A percentile compares a stretch with the other conserved stretches of the same genome.
phyloP scores from a whole-genome alignment of 2,888 invertebrate species.

The Stenotaenia linearis region DNA sequence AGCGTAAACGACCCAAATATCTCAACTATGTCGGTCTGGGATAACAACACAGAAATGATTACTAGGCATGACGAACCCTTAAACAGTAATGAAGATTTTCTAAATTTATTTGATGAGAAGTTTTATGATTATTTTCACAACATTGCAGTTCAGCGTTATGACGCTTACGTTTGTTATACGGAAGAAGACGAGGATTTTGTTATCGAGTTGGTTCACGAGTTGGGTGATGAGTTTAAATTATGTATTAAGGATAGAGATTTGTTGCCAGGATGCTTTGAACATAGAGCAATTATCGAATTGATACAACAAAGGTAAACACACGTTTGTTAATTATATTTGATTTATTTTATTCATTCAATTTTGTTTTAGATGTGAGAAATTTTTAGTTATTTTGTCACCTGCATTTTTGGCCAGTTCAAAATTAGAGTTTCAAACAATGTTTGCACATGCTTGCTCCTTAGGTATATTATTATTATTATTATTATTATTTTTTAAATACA shows the following conservation, averaged over 20 bases:
- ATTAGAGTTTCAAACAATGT: neutral
- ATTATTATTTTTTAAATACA: neutral
- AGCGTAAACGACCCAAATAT: neutral
- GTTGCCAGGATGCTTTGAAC: conserved; percentile 37
- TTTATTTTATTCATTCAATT: too few species aligned
- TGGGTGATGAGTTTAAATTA: conserved; percentile 38
- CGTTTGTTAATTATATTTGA: too few species aligned
- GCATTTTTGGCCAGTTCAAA: neutral
- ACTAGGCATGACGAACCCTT: neutral
- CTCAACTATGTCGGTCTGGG: neutral
- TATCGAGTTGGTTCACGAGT: conserved; percentile 35
- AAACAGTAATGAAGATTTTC: neutral
- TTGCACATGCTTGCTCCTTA: conserved; percentile 13
- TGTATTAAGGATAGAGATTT: conserved; percentile 39
- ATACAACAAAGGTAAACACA: conserved; percentile 33
- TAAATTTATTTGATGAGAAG: neutral
- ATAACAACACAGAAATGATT: neutral
- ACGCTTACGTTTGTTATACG: conserved; percentile 41
- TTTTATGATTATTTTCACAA: neutral
- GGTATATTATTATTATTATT: too few species aligned
- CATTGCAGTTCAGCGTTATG: conserved; percentile 35
- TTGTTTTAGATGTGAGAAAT: conserved; percentile 13
- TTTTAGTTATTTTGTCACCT: conserved; percentile 10
- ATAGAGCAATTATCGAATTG: conserved; percentile 37
- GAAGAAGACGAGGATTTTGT: conserved; percentile 39